A percentile compares a stretch with the other conserved stretches of the same genome.
These are phyloP conservation scores for Chromoteleia sp. DNA, from an alignment of 2,888 invertebrate genomes.

Conservation along the genomic window DNA sequence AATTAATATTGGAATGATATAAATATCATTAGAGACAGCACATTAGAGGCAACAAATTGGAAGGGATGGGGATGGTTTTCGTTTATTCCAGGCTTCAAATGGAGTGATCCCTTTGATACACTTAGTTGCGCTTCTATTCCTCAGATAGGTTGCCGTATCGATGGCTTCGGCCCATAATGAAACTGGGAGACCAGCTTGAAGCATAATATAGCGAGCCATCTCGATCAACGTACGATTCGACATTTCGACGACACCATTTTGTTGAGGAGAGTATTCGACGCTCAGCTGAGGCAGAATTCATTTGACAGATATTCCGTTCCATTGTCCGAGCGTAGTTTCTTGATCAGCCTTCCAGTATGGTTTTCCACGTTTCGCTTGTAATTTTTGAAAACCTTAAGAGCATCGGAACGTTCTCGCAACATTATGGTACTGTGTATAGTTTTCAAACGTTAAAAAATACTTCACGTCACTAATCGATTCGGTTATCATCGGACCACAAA, in stretches of 20 bases:
- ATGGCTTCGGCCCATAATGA: constrained; percentile 77
- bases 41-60: too few relatives aligned
- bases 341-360: constrained; percentile 50
- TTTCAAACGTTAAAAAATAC: constrained; percentile 68
- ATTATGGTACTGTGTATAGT: constrained; percentile 52
- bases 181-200: constrained; percentile 67
- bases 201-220: constrained; percentile 73
- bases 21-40: too few relatives aligned
- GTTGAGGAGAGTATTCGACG: constrained; percentile 70
- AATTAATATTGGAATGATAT: too few relatives aligned
- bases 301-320: constrained; percentile 66
- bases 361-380: constrained; percentile 59
- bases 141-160: constrained; percentile 71
- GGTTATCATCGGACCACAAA: constrained; percentile 69
- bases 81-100: constrained; percentile 3
- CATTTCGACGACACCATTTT: constrained; percentile 74
- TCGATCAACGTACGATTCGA: constrained; percentile 75
- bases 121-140: constrained; percentile 10
- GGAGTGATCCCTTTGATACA: constrained; percentile 22
- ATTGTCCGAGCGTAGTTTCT: constrained; percentile 64
- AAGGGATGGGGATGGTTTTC: too few relatives aligned
- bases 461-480: constrained; percentile 63
- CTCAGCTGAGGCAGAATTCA: constrained; percentile 64
- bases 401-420: constrained; percentile 52
- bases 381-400: constrained; percentile 56